Evolutionary conservation across 2,888 invertebrate species (phyloP), one percentile per base, ranked within the genome.

Genomic region (Chloroclystis v-ata): DNA sequence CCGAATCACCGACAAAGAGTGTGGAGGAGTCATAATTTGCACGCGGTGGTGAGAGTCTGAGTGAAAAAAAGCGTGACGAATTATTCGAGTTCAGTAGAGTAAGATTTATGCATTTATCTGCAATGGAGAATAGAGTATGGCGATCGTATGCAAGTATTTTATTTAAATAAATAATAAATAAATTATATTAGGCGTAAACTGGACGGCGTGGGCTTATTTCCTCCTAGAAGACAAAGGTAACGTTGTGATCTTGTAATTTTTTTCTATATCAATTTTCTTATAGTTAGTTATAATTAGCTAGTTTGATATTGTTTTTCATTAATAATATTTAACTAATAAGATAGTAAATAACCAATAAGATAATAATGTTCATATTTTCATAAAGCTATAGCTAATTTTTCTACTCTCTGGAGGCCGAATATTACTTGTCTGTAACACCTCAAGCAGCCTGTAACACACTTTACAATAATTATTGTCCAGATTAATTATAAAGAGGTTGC

Each of bases 1-100:
- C 55, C 61, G 56, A 56, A 53, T 52, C 53, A 62, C 70, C 69
- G 70, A 71, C 73, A 73, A 72, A 71, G 65, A 54, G 14, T 12
- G 3, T n/a, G 30, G 24, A 1, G 14, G 35, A 43, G 43, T 35
- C 13, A 43, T 9, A 35, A 43, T 28, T 14, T 16, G 10, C 11
- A 1, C n/a, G n/a, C n/a, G 12, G 40, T 39, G 30, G 24, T 14
- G 38, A 16, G 16, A 29, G 20, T 29, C 13, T 7, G 40, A 25
- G 30, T 41, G 30, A 9, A 11, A 38, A 14, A 28, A 28, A 39
- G 24, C 30, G 40, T 41, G 30, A 13, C 40, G 30, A 41, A 41
- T 10, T 12, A 24, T 24, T 13, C 24, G 13, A 12, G n/a, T 12
- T 39, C 20, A 33, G 14, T 33, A 16, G 33, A 33, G 33, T 20